Conservation (phyloP, 2,113 vertebrate genomes). For the Lichenostomus cassidix region DNA sequence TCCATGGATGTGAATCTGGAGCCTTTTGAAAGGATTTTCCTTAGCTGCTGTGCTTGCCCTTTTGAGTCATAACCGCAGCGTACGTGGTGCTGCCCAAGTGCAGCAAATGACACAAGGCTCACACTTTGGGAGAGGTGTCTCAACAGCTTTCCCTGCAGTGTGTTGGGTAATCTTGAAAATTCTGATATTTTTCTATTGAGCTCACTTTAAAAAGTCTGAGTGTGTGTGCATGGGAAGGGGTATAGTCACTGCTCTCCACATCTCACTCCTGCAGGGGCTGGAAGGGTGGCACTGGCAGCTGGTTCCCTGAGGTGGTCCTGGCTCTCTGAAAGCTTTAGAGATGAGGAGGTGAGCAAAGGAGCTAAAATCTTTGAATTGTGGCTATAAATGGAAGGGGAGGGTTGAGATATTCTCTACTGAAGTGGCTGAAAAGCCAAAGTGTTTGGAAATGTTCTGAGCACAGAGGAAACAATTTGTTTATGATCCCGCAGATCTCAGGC, state of each 20-base stretch:
- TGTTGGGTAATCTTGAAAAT: neutral
- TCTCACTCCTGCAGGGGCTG: neutral
- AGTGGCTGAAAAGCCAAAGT: neutral
- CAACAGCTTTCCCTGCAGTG: neutral
- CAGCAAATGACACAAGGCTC: neutral
- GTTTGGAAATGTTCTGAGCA: neutral
- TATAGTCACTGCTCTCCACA: neutral
- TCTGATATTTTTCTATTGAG: neutral
- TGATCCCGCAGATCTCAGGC: neutral
- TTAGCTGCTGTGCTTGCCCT: neutral
- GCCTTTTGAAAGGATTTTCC: constrained; percentile 6
- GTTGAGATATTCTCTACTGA: neutral
- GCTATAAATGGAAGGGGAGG: neutral
- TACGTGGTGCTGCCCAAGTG: neutral
- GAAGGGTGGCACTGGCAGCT: fast-evolving
- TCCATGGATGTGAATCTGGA: neutral
- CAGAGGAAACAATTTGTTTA: neutral
- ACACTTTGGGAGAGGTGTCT: neutral
- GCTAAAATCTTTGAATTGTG: neutral
- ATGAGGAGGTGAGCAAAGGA: neutral
- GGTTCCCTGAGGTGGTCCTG: fast-evolving
- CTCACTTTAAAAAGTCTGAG: neutral
- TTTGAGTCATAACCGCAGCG: neutral
- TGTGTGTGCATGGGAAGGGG: neutral
- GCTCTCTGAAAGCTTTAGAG: neutral